phyloP scores from a whole-genome alignment of 2,888 invertebrate species.

The Amiota mariae region DNA sequence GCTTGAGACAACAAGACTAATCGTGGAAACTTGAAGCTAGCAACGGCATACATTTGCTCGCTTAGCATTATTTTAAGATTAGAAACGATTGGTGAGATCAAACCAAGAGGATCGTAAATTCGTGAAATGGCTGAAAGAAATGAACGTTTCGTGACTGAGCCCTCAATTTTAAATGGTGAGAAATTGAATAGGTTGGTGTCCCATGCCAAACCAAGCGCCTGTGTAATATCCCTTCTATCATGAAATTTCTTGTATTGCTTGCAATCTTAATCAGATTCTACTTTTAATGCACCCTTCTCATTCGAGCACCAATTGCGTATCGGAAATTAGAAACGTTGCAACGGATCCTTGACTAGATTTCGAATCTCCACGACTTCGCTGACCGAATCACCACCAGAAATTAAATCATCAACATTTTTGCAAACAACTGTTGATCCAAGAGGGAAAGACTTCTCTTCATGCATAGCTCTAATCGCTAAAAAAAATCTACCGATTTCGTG shows the following conservation, averaged over 20 bases:
- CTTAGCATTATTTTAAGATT: neutral
- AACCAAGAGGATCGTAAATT: neutral
- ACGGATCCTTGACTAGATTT: no score
- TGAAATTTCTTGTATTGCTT: neutral
- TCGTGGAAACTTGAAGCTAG: neutral
- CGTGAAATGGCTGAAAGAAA: neutral
- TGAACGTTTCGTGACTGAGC: no score
- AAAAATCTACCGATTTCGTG: no score
- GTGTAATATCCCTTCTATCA: neutral
- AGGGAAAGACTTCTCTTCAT: neutral
- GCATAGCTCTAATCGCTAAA: neutral
- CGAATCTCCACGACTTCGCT: no score
- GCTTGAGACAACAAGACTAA: neutral
- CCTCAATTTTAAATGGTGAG: no score
- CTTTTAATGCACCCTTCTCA: neutral
- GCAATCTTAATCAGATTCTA: neutral
- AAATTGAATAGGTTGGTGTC: neutral
- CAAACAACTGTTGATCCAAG: no score
- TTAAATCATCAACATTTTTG: no score
- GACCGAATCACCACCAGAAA: no score
- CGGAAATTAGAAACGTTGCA: neutral
- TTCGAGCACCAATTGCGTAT: neutral
- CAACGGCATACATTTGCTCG: neutral
- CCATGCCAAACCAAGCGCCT: neutral
- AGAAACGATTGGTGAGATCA: neutral